Base-by-base conservation (phyloP, 2,888 invertebrate species). In the Psylliodes chrysocephalus region DNA sequence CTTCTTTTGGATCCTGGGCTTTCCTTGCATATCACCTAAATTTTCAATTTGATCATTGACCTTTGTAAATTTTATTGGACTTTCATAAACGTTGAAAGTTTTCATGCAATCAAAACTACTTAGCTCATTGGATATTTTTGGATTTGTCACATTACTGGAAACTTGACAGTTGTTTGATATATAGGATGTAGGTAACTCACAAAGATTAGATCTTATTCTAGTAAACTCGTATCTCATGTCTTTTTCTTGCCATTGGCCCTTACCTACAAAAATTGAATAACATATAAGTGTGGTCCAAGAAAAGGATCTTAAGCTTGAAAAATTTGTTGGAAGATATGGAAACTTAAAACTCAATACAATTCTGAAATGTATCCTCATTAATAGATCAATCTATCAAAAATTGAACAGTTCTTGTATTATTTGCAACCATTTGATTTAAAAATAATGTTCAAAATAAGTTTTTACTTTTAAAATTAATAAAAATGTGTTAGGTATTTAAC, bases 181-280 rank as follows among this genome's bases (percentile, higher is more conserved):
- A 70, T 83, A 83, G 15, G 81, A 78, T 18, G 83, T 82, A 59
- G 83, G 83, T 62, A 83, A 71, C 71, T 81, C 81, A 60, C 78
- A 79, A 46, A 81, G 67, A 69, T 79, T 81, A 40, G 80, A 73
- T 69, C 80, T 74, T 28, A 80, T 71, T 51, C 79, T 75, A 60
- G 74, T 76, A 61, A 74, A 77, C 72, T 76, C 72, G 63, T 73
- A 74, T 59, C 72, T 72, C 53, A 60, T 67, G 25, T 75, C 75
- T 66, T 72, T 70, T 40, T 75, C 75, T 61, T 70, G 72, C 73
- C 74, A 75, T 15, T 63, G 63, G 38, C 78, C 78, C 61, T 75
- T 57, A 46, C 46, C 57, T 57, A 28, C 4, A 54, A 54, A 25
- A 7, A 35, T n/a, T n/a, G n/a, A n/a, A n/a, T n/a, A n/a, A n/a